Percentiles rank a stretch among this genome's conserved stretches.
Conservation (phyloP, 2,797 vertebrate species). For the Sebastes minor region DNA sequence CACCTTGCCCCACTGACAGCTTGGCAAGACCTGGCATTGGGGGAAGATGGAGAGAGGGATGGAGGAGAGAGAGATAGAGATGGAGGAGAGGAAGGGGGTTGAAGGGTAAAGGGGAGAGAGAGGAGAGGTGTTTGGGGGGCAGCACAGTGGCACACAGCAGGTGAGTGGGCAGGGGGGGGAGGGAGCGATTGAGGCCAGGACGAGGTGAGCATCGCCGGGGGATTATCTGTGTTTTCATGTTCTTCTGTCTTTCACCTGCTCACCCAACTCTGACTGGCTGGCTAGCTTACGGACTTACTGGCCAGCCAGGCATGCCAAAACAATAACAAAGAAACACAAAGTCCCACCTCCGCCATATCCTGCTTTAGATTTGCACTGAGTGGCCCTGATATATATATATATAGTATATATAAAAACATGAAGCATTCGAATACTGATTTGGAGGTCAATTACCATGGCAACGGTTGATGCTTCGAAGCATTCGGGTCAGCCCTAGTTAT, state of each 20-base stretch:
- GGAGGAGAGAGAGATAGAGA: constrained; percentile 32
- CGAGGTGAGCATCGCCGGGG: constrained; percentile 63
- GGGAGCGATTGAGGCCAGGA: constrained; percentile 54
- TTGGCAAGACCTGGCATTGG: constrained; percentile 63
- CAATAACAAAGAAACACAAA: constrained; percentile 55
- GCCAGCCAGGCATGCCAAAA: constrained; percentile 58
- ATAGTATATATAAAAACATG: too few species aligned
- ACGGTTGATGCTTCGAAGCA: too few species aligned
- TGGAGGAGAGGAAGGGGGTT: constrained; percentile 40
- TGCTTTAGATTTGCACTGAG: constrained; percentile 12
- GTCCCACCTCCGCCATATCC: constrained; percentile 40
- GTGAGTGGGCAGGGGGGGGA: constrained; percentile 59
- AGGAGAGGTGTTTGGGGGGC: constrained; percentile 52
- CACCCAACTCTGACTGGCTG: constrained; percentile 72
- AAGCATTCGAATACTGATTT: too few species aligned
- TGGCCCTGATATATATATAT: background rate
- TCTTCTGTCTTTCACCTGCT: constrained; percentile 80
- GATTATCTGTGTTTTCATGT: constrained; percentile 81
- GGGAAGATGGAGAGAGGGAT: constrained; percentile 48
- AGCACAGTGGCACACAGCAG: constrained; percentile 58
- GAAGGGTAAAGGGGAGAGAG: constrained; percentile 80
- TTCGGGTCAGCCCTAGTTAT: too few species aligned
- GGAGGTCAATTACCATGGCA: too few species aligned
- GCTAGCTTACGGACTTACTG: constrained; percentile 47
- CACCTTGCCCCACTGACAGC: constrained; percentile 82